Percentiles rank a stretch among this genome's conserved stretches.
These are phyloP conservation scores for Poeciliopsis prolifica DNA, from an alignment of 2,113 vertebrate species.

Conservation along the genomic window DNA sequence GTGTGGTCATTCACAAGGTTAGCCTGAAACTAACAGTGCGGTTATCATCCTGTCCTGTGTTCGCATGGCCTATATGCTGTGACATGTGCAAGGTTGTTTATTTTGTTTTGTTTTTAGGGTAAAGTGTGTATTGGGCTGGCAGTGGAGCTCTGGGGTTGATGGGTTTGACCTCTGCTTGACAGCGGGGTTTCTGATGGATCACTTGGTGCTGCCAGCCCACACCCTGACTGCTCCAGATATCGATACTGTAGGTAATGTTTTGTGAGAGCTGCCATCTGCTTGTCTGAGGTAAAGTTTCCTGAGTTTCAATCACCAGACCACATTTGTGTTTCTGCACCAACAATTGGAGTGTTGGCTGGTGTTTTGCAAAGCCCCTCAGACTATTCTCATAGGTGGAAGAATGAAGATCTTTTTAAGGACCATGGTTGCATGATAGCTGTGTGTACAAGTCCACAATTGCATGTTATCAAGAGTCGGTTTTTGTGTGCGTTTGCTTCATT, in stretches of 20 bases:
- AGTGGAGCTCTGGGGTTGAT: constrained; percentile 66
- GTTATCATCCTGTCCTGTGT: constrained; percentile 17
- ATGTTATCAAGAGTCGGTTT: background rate
- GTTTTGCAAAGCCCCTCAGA: constrained; percentile 7
- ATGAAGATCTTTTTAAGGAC: constrained; percentile 10
- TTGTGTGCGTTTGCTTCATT: constrained; percentile 60
- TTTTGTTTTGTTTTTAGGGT: constrained; percentile 37
- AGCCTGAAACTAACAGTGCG: constrained; percentile 6
- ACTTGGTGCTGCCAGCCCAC: constrained; percentile 46
- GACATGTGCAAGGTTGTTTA: constrained; percentile 38
- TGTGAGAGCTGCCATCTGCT: constrained; percentile 26
- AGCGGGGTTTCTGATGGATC: constrained; percentile 69
- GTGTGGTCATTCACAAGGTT: background rate
- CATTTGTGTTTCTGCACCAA: constrained; percentile 9
- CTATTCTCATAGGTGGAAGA: constrained; percentile 17
- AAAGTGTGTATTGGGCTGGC: constrained; percentile 59
- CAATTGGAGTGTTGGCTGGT: constrained; percentile 1
- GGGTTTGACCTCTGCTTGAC: constrained; percentile 72
- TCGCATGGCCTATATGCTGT: constrained; percentile 41
- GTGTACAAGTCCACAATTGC: background rate
- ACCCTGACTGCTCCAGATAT: constrained; percentile 35
- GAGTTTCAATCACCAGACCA: background rate
- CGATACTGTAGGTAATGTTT: constrained; percentile 36
- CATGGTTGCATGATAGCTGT: background rate
- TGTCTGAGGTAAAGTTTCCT: constrained; percentile 5